These are phyloP conservation scores for Chrosomus eos DNA, from an alignment of 2,797 vertebrate genomes.

Conservation along the genomic window DNA sequence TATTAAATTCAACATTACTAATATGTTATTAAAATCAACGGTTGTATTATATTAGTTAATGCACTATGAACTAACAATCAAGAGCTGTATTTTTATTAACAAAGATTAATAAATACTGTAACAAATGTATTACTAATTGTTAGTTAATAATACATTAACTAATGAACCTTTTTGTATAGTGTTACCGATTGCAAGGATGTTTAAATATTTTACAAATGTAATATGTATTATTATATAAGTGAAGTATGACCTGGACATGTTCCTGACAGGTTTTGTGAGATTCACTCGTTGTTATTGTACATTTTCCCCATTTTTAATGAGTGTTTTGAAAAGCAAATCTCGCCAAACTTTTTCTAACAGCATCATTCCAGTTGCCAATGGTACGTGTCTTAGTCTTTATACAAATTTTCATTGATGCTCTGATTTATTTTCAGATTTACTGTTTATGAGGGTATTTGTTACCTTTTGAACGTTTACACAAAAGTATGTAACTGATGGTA, in stretches of 20 bases:
- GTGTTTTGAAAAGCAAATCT: slow-evolving; percentile 49
- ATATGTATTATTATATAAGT: not conserved
- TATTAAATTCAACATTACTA: too few relatives aligned
- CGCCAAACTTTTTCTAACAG: slow-evolving; percentile 71
- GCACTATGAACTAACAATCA: too few relatives aligned
- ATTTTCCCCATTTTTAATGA: slow-evolving; percentile 16
- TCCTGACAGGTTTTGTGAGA: not conserved
- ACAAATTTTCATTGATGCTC: not conserved
- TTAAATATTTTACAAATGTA: not conserved
- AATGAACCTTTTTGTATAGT: too few relatives aligned
- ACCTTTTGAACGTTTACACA: slow-evolving; percentile 25
- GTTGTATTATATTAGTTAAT: too few relatives aligned
- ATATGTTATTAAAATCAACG: too few relatives aligned
- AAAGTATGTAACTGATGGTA: not conserved
- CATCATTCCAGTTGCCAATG: slow-evolving; percentile 76
- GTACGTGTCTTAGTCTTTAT: slow-evolving; percentile 23
- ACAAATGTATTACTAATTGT: too few relatives aligned
- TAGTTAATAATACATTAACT: too few relatives aligned
- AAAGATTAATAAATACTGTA: too few relatives aligned
- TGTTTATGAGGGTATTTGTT: not conserved
- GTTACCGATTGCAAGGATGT: not conserved
- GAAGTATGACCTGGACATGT: not conserved
- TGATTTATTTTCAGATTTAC: slow-evolving; percentile 4
- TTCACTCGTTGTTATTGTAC: slow-evolving; percentile 17
- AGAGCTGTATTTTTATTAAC: too few relatives aligned